Evolutionary conservation across 2,113 vertebrate genomes (phyloP).

Genomic region (Caranx melampygus): DNA sequence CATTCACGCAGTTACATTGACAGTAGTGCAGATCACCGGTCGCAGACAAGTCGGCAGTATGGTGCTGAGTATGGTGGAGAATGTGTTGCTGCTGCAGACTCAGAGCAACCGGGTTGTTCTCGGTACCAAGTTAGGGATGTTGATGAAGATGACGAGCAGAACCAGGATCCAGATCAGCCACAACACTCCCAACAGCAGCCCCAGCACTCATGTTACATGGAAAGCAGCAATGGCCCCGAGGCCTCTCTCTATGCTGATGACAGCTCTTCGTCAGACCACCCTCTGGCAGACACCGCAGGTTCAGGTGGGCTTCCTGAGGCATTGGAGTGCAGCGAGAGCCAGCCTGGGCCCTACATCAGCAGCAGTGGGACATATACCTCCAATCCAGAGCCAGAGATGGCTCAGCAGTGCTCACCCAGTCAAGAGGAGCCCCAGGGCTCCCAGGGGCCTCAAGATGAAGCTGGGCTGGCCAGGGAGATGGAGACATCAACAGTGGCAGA

Average conservation of each 20-base stretch:
- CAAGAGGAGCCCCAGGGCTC: conserved; percentile 66
- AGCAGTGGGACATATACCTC: conserved; percentile 83
- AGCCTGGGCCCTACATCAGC: conserved; percentile 81
- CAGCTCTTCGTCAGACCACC: conserved; percentile 78
- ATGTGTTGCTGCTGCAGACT: conserved; percentile 73
- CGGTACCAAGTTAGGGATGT: conserved; percentile 62
- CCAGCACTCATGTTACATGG: conserved; percentile 80
- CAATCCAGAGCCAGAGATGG: conserved; percentile 70
- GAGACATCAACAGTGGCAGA: conserved; percentile 64
- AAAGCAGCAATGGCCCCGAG: conserved; percentile 78
- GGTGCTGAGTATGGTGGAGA: conserved; percentile 54
- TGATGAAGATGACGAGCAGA: conserved; percentile 75
- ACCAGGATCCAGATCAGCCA: conserved; percentile 79
- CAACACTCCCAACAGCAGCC: conserved; percentile 79
- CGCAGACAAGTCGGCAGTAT: conserved; percentile 73
- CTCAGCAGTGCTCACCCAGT: conserved; percentile 65
- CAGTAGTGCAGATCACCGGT: conserved; percentile 79
- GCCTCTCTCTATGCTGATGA: conserved; percentile 80
- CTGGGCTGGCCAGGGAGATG: conserved; percentile 33
- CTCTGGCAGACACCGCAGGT: conserved; percentile 76
- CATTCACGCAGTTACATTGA: conserved; percentile 82
- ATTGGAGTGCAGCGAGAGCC: conserved; percentile 80
- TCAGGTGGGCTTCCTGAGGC: conserved; percentile 75
- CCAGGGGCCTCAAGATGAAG: conserved; percentile 56
- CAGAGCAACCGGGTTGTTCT: conserved; percentile 78